Evolutionary conservation across 1,140 invertebrate species (phyloP), one percentile per base, ranked within the genome.

Genomic region (Wiebesia pumilae): DNA sequence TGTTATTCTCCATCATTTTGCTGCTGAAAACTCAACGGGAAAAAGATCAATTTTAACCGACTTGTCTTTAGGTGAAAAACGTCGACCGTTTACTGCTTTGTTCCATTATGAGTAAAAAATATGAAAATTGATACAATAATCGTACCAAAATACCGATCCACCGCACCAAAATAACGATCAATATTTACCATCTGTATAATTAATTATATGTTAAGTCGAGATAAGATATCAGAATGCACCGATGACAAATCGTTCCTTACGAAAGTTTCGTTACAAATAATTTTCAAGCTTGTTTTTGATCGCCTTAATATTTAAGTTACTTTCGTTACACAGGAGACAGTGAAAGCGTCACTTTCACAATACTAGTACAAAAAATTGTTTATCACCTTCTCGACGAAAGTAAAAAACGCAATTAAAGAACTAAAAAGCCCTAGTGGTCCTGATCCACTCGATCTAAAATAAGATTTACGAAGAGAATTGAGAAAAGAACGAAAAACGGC

Each of bases 1-100:
- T n/a, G 19, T 40, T 62, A 65, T 81, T 65, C 67, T 81, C 79
- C 27, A 81, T 81, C 79, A n/a, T 81, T 80, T 80, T 43, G 10
- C 24, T 9, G 24, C 12, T 21, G 30, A 16, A 38, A 79, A 81
- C 67, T 51, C 47, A 62, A 38, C 14, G 33, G 19, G 62, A 24
- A 73, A 35, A 73, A 33, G 21, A 14, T 24, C 71, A 16, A 43
- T 43, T 43, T 75, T 12, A 75, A n/a, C 27, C 10, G 38, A 75
- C 24, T n/a, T 24, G 38, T n/a, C 71, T 75, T 43, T 43, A 16
- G 3, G 10, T 38, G 38, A 43, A 43, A n/a, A 40, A 7, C 71
- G 1, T 75, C 21, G 10, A 9, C 24, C 16, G 43, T 40, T 75
- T 7, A 43, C 43, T 75, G 43, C 7, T 4, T 27, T 12, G 38